These are phyloP conservation scores for Zosterops hypoxanthus DNA, from an alignment of 2,113 vertebrate species.

Conservation along the genomic window DNA sequence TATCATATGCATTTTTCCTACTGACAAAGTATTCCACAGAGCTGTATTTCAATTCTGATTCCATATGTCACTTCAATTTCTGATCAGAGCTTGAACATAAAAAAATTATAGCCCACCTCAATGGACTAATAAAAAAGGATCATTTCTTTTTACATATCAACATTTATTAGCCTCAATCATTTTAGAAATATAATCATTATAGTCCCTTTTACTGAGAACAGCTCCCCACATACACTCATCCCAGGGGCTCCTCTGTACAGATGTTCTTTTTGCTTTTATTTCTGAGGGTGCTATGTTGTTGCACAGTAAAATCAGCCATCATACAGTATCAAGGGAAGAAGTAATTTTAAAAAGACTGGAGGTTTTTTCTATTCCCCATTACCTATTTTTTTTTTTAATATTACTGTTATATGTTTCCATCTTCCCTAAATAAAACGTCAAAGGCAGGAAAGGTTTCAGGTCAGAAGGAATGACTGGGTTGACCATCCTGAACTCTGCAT, in stretches of 20 bases:
- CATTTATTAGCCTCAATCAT: slow-evolving; percentile 54
- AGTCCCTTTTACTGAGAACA: slow-evolving; percentile 11
- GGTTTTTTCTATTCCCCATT: not conserved
- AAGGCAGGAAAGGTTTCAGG: not conserved
- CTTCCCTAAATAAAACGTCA: not conserved
- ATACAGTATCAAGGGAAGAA: slow-evolving; percentile 5
- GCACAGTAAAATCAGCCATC: slow-evolving; percentile 1
- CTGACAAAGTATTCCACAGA: slow-evolving; percentile 55
- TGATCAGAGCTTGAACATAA: slow-evolving; percentile 54
- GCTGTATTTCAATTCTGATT: slow-evolving; percentile 61
- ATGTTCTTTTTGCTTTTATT: not conserved
- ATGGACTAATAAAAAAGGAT: slow-evolving; percentile 43
- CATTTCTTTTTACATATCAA: slow-evolving; percentile 52
- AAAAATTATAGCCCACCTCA: slow-evolving; percentile 47
- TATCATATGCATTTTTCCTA: slow-evolving; percentile 25
- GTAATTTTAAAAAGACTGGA: not conserved
- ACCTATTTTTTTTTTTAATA: not conserved
- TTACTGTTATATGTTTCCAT: not conserved
- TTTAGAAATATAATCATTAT: slow-evolving; percentile 39
- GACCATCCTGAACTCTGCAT: not conserved
- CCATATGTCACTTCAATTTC: slow-evolving; percentile 67
- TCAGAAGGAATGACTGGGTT: not conserved
- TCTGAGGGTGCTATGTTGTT: not conserved
- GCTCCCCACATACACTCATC: not conserved
- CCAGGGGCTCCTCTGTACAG: not conserved